Base-by-base conservation (phyloP, 2,113 vertebrate genomes). In the Silurus meridionalis region DNA sequence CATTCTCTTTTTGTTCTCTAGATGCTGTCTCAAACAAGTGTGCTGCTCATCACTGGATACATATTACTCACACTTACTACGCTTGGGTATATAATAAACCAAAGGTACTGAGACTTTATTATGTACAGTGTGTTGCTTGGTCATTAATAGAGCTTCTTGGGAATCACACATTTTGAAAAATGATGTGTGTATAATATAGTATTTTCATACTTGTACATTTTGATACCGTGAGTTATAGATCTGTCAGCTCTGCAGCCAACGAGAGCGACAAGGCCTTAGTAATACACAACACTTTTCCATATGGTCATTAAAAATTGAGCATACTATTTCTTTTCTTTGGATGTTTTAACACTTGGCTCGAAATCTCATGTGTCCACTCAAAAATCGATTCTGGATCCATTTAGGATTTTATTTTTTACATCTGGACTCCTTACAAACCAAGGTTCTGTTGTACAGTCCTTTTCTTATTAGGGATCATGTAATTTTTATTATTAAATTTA, bases 31-130 rank as follows among this genome's bases (percentile, higher is more conserved):
- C 96, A 96, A 89, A 64, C 92, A n/a, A 93, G 92, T 75, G 8
- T 97, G 4, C 91, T 99, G 4, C 87, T 97, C 83, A 95, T 95
- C 92, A 92, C 93, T 85, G 84, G 87, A 88, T 97, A 97, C 91
- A 88, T 98, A 77, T 93, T 98, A 88, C 91, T 98, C 74, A 98
- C 97, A 0, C 92, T 99, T 90, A 96, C 95, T 2, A 95, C 95
- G 28, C 92, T 97, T 72, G 96, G 97, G 57, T 95, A 95, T 83
- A 92, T 98, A 88, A 91, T 96, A 14, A 97, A 99, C 61, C 95
- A 96, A 91, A 98, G 95, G 97, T 94, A 94, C 92, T 15, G 17
- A 23, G 19, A 28, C 4, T 75, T 85, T 37, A 63, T 60, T 90
- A 48, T 19, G 63, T 48, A 21, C 14, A 9, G 52, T 74, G 64